Percentiles rank a stretch among this genome's conserved stretches.
These are phyloP conservation scores for Eupithecia inturbata DNA, from an alignment of 2,888 invertebrate genomes.

Conservation along the genomic window DNA sequence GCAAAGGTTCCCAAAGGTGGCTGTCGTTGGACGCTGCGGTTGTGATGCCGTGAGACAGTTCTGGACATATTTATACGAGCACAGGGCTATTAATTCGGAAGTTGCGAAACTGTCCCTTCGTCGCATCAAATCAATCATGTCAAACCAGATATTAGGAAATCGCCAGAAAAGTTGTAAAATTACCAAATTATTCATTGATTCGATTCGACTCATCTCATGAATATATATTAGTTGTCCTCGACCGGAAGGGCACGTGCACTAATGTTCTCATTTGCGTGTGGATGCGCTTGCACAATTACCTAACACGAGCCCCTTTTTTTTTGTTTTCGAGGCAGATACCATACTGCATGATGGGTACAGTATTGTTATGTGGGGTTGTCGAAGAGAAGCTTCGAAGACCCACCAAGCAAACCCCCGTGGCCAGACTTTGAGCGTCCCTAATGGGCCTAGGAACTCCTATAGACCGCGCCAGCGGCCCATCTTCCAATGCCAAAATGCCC, in stretches of 20 bases:
- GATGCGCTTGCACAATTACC: neutral
- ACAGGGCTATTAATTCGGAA: slow-evolving; percentile 46
- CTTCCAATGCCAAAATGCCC: too few species aligned
- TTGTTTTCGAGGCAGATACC: too few species aligned
- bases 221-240: slow-evolving; percentile 23
- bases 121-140: slow-evolving; percentile 31
- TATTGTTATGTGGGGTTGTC: too few species aligned
- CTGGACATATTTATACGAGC: slow-evolving; percentile 55
- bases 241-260: slow-evolving; percentile 21
- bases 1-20: neutral
- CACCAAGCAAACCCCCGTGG: too few species aligned
- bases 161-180: slow-evolving; percentile 37
- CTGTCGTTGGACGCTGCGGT: slow-evolving; percentile 25
- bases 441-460: too few species aligned
- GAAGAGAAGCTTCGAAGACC: too few species aligned
- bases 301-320: slow-evolving; percentile 40
- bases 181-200: slow-evolving; percentile 37
- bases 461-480: too few species aligned
- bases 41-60: slow-evolving; percentile 45
- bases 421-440: too few species aligned
- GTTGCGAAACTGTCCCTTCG: slow-evolving; percentile 52
- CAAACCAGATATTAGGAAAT: slow-evolving; percentile 40
- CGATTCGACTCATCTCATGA: slow-evolving; percentile 23
- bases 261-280: neutral
- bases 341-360: too few species aligned